These are phyloP conservation scores for Blastobasis lacticolella DNA, from an alignment of 2,888 invertebrate genomes.

Conservation along the genomic window DNA sequence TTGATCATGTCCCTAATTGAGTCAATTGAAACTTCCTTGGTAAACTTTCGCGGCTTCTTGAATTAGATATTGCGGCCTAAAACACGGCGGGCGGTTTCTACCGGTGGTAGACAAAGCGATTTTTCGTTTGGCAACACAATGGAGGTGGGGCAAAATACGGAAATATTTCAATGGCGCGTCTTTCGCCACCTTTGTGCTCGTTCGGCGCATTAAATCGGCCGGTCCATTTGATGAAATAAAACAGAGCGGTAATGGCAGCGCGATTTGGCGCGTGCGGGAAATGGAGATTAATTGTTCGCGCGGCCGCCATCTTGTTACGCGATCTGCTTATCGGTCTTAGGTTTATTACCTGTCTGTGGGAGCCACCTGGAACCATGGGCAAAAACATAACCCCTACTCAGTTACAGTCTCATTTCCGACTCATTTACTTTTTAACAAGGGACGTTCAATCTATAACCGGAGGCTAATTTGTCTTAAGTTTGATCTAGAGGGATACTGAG, in stretches of 20 bases:
- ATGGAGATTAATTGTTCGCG: conserved; percentile 67
- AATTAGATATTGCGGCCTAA: too few species aligned
- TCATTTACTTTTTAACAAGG: too few species aligned
- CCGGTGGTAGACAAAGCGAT: conserved; percentile 33
- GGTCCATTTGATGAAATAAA: conserved; percentile 69
- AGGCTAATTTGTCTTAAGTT: too few species aligned
- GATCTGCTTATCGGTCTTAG: conserved; percentile 56
- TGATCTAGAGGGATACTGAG: too few species aligned
- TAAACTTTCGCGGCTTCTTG: too few species aligned
- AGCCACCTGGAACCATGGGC: too few species aligned
- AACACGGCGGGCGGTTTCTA: conserved; percentile 22
- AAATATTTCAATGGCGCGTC: conserved; percentile 49
- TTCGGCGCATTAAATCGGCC: conserved; percentile 59
- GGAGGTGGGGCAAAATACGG: conserved; percentile 25
- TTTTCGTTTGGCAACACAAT: conserved; percentile 46
- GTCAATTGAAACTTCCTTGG: too few species aligned
- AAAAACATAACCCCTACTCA: too few species aligned
- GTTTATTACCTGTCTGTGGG: conserved; percentile 1
- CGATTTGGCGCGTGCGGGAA: conserved; percentile 64
- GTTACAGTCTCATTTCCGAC: too few species aligned
- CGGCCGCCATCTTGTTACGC: conserved; percentile 54
- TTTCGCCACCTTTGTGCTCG: conserved; percentile 52
- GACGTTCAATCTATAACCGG: too few species aligned
- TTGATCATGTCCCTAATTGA: too few species aligned
- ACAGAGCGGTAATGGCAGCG: conserved; percentile 58